These are phyloP conservation scores for Strigamia maritima DNA, from an alignment of 2,888 invertebrate genomes.

Conservation along the genomic window DNA sequence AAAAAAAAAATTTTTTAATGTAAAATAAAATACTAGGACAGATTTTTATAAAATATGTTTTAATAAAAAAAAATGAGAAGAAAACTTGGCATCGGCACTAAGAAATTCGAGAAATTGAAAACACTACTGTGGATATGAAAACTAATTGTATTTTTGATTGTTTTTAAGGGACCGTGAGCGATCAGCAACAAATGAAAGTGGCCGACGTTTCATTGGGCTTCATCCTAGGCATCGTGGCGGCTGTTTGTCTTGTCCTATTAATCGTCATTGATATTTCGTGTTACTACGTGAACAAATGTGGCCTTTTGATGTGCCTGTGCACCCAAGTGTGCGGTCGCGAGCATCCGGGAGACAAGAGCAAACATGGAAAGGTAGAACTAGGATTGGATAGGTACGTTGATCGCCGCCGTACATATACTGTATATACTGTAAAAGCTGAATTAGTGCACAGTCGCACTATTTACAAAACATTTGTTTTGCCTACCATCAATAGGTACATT, in stretches of 20 bases:
- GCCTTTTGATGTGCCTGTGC: constrained; percentile 52
- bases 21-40: too few relatives aligned
- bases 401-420: too few relatives aligned
- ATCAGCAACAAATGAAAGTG: constrained; percentile 35
- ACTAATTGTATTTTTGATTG: background rate
- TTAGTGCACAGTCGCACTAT: too few relatives aligned
- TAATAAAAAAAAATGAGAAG: too few relatives aligned
- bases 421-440: too few relatives aligned
- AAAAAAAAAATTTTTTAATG: too few relatives aligned
- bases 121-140: too few relatives aligned
- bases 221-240: constrained; percentile 80
- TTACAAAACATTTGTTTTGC: too few relatives aligned
- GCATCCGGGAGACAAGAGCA: constrained; percentile 46
- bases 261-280: constrained; percentile 76
- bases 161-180: constrained; percentile 36
- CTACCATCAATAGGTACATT: too few relatives aligned
- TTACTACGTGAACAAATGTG: constrained; percentile 63
- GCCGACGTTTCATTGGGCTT: constrained; percentile 52
- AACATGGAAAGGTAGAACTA: constrained; percentile 43
- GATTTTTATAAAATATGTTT: too few relatives aligned
- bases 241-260: constrained; percentile 70
- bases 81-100: too few relatives aligned
- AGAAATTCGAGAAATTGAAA: too few relatives aligned
- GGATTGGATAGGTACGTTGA: constrained; percentile 41
- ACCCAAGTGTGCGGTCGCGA: constrained; percentile 46